phyloP scores from a whole-genome alignment of 1,140 invertebrate genomes.

The Leptoteleia sp. region DNA sequence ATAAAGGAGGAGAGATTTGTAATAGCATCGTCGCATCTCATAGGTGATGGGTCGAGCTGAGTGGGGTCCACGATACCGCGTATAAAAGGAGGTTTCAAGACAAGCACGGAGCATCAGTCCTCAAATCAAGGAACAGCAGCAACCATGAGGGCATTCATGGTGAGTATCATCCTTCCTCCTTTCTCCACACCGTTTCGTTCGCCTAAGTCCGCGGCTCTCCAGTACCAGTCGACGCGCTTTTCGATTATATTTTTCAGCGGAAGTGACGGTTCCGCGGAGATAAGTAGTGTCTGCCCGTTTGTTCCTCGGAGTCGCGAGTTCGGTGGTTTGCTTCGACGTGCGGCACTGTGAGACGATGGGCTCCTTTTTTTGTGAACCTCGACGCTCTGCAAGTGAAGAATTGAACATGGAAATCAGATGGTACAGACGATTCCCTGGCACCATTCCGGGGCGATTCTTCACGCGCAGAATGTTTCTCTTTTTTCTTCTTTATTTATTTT shows the following conservation, averaged over 20 bases:
- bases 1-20: conserved; percentile 76
- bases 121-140: conserved; percentile 81
- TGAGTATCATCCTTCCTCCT: conserved; percentile 75
- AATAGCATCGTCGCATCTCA: conserved; percentile 77
- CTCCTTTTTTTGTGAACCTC: conserved; percentile 2
- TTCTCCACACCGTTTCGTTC: conserved; percentile 46
- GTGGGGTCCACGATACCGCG: conserved; percentile 74
- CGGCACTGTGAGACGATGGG: background rate
- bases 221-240: conserved; percentile 4
- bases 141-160: conserved; percentile 82
- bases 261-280: conserved; percentile 19
- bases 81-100: conserved; percentile 79
- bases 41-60: conserved; percentile 79
- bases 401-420: background rate
- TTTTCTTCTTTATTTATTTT: too few species aligned
- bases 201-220: conserved; percentile 12
- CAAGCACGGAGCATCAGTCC: conserved; percentile 81
- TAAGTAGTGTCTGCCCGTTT: conserved; percentile 21
- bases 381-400: conserved; percentile 11
- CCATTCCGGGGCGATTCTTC: too few species aligned
- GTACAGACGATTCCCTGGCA: too few species aligned
- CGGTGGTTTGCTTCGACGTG: conserved; percentile 31
- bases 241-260: conserved; percentile 30
- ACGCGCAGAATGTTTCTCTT: too few species aligned
- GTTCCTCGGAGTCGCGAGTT: conserved; percentile 43